phyloP scores from a whole-genome alignment of 1,140 invertebrate species.

The Cotesia typhae region DNA sequence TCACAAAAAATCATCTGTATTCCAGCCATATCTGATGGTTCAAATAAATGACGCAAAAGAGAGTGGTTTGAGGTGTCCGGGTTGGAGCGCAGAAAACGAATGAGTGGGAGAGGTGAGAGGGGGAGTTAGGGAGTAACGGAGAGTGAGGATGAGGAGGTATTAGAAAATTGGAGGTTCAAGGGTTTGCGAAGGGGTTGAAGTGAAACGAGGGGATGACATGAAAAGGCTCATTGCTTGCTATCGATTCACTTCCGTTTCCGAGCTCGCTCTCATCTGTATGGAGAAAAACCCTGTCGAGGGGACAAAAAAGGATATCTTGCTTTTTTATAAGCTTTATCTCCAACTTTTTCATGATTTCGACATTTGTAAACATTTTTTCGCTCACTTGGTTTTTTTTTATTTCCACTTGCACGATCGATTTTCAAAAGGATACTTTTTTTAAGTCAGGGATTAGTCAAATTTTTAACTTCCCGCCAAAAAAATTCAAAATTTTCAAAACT shows the following conservation, averaged over 20 bases:
- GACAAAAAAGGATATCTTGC: too few species aligned
- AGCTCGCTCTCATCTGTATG: slow-evolving; percentile 19
- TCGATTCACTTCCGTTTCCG: slow-evolving; percentile 32
- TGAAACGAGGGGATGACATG: slow-evolving; percentile 15
- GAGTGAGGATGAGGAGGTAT: slow-evolving; percentile 5
- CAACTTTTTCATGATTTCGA: too few species aligned
- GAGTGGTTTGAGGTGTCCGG: neutral
- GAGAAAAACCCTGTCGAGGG: neutral
- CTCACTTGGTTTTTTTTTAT: too few species aligned
- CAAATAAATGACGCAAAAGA: neutral
- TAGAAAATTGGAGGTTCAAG: neutral
- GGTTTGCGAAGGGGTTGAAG: neutral
- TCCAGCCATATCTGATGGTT: too few species aligned
- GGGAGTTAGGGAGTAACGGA: neutral
- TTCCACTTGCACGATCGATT: too few species aligned
- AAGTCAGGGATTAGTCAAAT: neutral
- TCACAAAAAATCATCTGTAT: too few species aligned
- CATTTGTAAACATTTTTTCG: too few species aligned
- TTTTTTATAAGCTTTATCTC: too few species aligned
- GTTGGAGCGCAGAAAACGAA: neutral
- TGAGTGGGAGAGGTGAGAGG: too few species aligned
- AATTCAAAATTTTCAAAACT: too few species aligned
- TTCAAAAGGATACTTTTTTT: neutral
- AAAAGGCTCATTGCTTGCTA: slow-evolving; percentile 28
- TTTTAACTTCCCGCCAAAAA: too few species aligned